Conservation (phyloP, 2,113 vertebrate genomes). For the Thunnus thynnus region DNA sequence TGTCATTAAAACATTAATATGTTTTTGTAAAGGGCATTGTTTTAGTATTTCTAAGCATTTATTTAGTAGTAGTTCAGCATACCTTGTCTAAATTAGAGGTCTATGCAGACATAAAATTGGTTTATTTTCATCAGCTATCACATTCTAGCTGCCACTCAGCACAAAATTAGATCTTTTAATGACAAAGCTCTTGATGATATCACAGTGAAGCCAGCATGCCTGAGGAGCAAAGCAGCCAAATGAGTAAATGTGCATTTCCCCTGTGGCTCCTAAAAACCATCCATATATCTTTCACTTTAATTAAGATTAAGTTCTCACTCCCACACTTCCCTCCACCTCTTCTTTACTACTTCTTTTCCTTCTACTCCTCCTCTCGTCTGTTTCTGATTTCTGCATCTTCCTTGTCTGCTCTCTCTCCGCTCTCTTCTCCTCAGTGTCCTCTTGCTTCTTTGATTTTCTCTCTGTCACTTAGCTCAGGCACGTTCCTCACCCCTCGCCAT, state of each 20-base stretch:
- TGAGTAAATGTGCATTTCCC: slow-evolving; percentile 75
- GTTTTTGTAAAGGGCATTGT: slow-evolving; percentile 17
- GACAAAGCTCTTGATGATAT: slow-evolving; percentile 70
- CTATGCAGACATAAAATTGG: slow-evolving; percentile 41
- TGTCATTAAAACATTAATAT: slow-evolving; percentile 6
- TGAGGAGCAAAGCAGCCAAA: slow-evolving; percentile 73
- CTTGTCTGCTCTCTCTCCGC: neutral
- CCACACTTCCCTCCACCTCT: slow-evolving; percentile 43
- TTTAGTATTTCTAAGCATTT: slow-evolving; percentile 26
- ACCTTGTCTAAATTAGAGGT: slow-evolving; percentile 26
- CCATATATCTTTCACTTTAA: slow-evolving; percentile 77
- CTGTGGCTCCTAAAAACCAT: slow-evolving; percentile 72
- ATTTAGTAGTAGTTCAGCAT: slow-evolving; percentile 2
- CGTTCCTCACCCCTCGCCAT: slow-evolving; percentile 60
- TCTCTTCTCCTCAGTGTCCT: slow-evolving; percentile 27
- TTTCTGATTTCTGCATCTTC: slow-evolving; percentile 16
- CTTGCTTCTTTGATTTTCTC: slow-evolving; percentile 53
- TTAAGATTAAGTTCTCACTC: slow-evolving; percentile 70
- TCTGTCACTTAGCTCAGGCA: slow-evolving; percentile 54
- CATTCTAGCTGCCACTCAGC: slow-evolving; percentile 70
- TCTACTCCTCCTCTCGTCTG: neutral
- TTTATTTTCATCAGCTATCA: slow-evolving; percentile 48
- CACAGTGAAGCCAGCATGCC: slow-evolving; percentile 73
- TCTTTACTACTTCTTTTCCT: slow-evolving; percentile 18
- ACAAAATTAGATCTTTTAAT: slow-evolving; percentile 73